phyloP scores from a whole-genome alignment of 2,888 invertebrate species.

The Sminthurinus aureus region DNA sequence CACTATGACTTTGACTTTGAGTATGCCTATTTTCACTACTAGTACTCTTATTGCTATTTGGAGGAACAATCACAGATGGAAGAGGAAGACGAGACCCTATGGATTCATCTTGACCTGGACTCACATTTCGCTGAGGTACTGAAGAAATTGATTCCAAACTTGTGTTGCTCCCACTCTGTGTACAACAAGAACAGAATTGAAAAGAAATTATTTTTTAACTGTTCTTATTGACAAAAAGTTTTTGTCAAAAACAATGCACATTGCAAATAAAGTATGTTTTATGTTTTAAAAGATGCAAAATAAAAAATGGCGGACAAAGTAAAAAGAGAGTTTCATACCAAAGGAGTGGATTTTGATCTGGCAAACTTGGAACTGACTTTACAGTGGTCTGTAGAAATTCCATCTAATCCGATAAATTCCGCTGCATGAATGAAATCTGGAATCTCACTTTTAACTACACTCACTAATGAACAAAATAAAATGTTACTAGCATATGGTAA shows the following conservation, averaged over 20 bases:
- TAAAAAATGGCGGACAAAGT: neutral
- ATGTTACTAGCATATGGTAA: too few relatives aligned
- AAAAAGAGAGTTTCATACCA: too few relatives aligned
- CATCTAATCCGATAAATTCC: slow-evolving; percentile 53
- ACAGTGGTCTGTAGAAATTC: slow-evolving; percentile 39
- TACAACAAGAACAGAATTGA: neutral
- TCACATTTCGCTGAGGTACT: neutral
- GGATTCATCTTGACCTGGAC: neutral
- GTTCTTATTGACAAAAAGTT: neutral
- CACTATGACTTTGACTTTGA: too few relatives aligned
- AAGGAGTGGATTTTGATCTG: too few relatives aligned
- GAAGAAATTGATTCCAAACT: neutral
- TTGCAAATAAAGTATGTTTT: too few relatives aligned
- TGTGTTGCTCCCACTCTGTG: neutral
- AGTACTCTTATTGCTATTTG: neutral
- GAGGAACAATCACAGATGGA: too few relatives aligned
- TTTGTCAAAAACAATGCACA: too few relatives aligned
- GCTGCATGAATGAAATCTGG: slow-evolving; percentile 56
- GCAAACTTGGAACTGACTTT: neutral
- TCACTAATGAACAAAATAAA: slow-evolving; percentile 8
- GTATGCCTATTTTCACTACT: neutral
- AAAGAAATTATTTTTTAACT: neutral
- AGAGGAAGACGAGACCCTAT: too few relatives aligned
- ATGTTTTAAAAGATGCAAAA: too few relatives aligned
- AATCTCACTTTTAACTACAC: slow-evolving; percentile 51